Evolutionary conservation across 2,113 vertebrate species (phyloP).

Genomic region (Scatophagus argus): DNA sequence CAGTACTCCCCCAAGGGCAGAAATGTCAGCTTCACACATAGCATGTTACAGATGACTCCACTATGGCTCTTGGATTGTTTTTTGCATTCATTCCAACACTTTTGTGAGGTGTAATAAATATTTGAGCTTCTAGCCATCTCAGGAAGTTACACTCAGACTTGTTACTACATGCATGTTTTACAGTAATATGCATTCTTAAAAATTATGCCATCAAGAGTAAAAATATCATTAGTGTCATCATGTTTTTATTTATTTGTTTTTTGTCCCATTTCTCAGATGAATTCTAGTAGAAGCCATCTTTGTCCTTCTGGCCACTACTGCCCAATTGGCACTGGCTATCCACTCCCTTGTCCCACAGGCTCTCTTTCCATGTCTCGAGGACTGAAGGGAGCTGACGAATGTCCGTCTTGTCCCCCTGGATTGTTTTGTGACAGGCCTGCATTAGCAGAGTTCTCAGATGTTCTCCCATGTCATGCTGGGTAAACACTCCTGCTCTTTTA

Average conservation of each 20-base stretch:
- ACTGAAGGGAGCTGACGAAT: conserved; percentile 82
- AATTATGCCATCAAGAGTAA: not conserved
- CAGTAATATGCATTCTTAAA: not conserved
- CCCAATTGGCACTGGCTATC: conserved; percentile 83
- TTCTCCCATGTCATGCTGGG: conserved; percentile 86
- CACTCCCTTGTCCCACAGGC: conserved; percentile 88
- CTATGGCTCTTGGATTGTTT: not conserved
- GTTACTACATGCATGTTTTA: not conserved
- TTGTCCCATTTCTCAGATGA: conserved; percentile 76
- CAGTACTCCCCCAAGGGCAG: not conserved
- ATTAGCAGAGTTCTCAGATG: conserved; percentile 79
- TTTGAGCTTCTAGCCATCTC: not conserved
- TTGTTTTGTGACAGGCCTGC: conserved; percentile 86
- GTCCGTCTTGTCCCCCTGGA: conserved; percentile 88
- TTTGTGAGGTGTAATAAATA: not conserved
- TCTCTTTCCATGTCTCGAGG: conserved; percentile 85
- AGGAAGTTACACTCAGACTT: not conserved
- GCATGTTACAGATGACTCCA: too few relatives aligned
- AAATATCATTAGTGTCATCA: not conserved
- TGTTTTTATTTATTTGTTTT: not conserved
- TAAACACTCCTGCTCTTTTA: conserved; percentile 63
- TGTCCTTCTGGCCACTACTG: conserved; percentile 91
- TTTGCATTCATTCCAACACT: not conserved
- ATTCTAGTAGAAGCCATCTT: conserved; percentile 82
- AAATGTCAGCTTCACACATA: not conserved